Percentiles rank a stretch among this genome's conserved stretches.
These are phyloP conservation scores for Tortrix viridana DNA, from an alignment of 2,888 invertebrate species.

Conservation along the genomic window DNA sequence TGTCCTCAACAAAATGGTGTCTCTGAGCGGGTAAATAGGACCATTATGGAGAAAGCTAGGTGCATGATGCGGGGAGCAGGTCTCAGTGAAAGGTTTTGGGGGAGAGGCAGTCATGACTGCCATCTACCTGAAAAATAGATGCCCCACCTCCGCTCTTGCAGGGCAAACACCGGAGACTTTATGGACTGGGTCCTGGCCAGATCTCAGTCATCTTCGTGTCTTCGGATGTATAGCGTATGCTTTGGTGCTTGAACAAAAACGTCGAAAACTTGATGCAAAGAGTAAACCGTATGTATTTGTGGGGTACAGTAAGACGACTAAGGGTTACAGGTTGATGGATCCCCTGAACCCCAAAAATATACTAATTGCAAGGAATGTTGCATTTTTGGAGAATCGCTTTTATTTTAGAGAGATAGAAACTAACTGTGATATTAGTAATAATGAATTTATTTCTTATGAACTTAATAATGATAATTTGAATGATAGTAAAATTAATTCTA, in stretches of 20 bases:
- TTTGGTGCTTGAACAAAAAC: background rate
- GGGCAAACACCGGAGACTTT: slow-evolving; percentile 15
- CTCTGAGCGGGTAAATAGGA: background rate
- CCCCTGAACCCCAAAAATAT: background rate
- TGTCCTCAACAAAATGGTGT: background rate
- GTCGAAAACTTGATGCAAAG: background rate
- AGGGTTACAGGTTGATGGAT: background rate
- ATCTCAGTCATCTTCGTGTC: background rate
- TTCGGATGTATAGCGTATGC: background rate
- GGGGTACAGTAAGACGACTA: background rate
- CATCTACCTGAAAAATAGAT: background rate
- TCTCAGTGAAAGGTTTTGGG: background rate
- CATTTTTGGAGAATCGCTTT: background rate
- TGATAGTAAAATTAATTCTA: background rate
- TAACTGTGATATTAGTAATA: background rate
- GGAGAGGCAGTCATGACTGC: background rate
- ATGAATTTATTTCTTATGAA: background rate
- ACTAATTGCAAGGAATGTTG: background rate
- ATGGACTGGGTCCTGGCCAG: background rate
- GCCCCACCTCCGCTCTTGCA: slow-evolving; percentile 17
- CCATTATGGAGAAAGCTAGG: background rate
- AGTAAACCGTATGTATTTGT: background rate
- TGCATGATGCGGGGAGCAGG: background rate
- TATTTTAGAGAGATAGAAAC: background rate
- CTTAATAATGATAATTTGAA: background rate